phyloP scores from a whole-genome alignment of 2,797 vertebrate species.

The Bovichtus diacanthus region DNA sequence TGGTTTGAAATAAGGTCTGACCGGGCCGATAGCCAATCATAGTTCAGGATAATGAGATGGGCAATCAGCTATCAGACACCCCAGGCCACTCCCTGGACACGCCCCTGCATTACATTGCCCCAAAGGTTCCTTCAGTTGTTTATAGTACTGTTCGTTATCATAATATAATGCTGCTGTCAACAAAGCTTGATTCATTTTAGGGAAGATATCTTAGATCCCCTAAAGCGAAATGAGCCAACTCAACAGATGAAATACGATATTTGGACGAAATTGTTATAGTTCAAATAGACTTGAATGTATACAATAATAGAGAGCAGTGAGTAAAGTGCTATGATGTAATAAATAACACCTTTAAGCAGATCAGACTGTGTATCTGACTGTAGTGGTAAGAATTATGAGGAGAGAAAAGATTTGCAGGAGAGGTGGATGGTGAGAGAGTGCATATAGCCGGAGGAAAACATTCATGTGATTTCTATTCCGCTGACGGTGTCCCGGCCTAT shows the following conservation, averaged over 20 bases:
- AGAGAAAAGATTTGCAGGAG: constrained; percentile 14
- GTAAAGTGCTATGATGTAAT: not conserved
- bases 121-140: not conserved
- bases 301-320: constrained; percentile 5
- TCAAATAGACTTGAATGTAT: not conserved
- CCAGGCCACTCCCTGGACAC: not conserved
- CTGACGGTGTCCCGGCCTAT: constrained; percentile 9
- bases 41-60: not conserved
- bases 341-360: constrained; percentile 8
- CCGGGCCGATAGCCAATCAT: not conserved
- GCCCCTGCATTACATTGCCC: not conserved
- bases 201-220: not conserved
- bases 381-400: constrained; percentile 7
- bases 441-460: constrained; percentile 34
- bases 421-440: constrained; percentile 15
- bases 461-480: constrained; percentile 39
- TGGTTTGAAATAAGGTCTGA: not conserved
- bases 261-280: not conserved
- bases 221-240: not conserved
- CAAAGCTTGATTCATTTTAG: not conserved
- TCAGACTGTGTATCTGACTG: constrained; percentile 4
- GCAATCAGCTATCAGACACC: not conserved
- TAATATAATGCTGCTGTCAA: not conserved
- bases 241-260: not conserved
- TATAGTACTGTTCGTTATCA: not conserved